A percentile compares a stretch with the other conserved stretches of the same genome.
phyloP scores from a whole-genome alignment of 2,113 vertebrate species.

The Pterophyllum scalare region DNA sequence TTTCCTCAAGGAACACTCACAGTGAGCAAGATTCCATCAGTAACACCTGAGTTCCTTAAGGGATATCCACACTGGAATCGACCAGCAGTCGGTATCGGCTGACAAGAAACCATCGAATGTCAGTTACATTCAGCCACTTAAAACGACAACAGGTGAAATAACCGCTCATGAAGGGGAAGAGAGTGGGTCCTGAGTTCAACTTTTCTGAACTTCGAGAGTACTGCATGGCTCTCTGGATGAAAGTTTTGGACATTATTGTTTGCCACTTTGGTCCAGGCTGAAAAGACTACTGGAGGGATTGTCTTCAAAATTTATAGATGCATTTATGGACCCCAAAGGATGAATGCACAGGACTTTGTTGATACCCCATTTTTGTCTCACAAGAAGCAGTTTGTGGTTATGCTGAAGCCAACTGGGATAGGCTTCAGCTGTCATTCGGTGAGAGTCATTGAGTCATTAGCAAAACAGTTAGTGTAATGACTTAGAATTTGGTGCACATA shows the following conservation, averaged over 20 bases:
- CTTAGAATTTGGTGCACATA: not conserved
- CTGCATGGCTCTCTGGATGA: not conserved
- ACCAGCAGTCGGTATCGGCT: not conserved
- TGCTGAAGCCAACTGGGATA: no score
- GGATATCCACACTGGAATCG: not conserved
- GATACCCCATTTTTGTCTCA: not conserved
- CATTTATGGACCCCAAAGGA: not conserved
- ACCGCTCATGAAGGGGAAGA: not conserved
- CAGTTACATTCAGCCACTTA: not conserved
- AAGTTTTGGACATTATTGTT: no score
- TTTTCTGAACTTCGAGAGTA: not conserved
- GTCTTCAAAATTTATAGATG: not conserved
- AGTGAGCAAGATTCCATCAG: not conserved
- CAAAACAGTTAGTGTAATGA: not conserved
- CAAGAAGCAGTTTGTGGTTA: no score
- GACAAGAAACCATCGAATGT: not conserved
- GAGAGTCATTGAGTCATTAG: no score
- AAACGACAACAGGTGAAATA: not conserved
- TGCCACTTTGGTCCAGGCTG: no score
- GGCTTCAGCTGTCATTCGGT: no score
- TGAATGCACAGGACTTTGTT: not conserved
- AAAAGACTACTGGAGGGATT: not conserved
- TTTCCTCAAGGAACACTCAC: not conserved
- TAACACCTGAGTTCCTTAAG: not conserved
- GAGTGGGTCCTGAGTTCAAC: not conserved